Evolutionary conservation across 2,888 invertebrate genomes (phyloP).

Genomic region (Pteria penguin): DNA sequence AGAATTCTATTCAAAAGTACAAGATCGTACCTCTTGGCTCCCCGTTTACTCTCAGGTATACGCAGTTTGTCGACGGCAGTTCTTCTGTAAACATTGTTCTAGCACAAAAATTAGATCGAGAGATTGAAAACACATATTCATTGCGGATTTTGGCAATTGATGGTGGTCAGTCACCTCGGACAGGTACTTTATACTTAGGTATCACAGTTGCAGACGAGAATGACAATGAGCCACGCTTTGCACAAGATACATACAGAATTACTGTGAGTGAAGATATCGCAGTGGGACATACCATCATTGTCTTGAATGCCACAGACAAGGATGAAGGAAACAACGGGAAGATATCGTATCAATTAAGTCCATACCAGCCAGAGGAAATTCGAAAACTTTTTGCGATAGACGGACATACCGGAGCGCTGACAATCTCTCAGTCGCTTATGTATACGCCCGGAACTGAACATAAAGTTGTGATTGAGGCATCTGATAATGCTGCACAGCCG

Average conservation of each 20-base stretch:
- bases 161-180: constrained; percentile 55
- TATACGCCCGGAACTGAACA: constrained; percentile 56
- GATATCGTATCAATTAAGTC: constrained; percentile 79
- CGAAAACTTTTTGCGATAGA: constrained; percentile 56
- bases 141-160: constrained; percentile 61
- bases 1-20: constrained; percentile 57
- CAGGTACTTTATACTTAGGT: constrained; percentile 52
- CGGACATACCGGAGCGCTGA: constrained; percentile 59
- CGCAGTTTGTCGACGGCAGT: constrained; percentile 55
- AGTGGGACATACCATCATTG: constrained; percentile 49
- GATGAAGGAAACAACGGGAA: constrained; percentile 89
- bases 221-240: constrained; percentile 60
- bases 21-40: constrained; percentile 49
- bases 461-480: constrained; percentile 59
- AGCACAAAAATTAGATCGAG: constrained; percentile 59
- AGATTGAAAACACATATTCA: constrained; percentile 55
- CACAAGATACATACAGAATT: constrained; percentile 52
- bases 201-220: constrained; percentile 61
- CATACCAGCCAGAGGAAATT: constrained; percentile 53
- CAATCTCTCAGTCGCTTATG: constrained; percentile 58
- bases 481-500: constrained; percentile 63
- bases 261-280: constrained; percentile 55
- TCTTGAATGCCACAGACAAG: constrained; percentile 89
- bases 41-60: constrained; percentile 55
- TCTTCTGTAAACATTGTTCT: constrained; percentile 59